Percentiles rank a stretch among this genome's conserved stretches.
phyloP scores from a whole-genome alignment of 2,113 vertebrate species.

The Erythrolamprus reginae region DNA sequence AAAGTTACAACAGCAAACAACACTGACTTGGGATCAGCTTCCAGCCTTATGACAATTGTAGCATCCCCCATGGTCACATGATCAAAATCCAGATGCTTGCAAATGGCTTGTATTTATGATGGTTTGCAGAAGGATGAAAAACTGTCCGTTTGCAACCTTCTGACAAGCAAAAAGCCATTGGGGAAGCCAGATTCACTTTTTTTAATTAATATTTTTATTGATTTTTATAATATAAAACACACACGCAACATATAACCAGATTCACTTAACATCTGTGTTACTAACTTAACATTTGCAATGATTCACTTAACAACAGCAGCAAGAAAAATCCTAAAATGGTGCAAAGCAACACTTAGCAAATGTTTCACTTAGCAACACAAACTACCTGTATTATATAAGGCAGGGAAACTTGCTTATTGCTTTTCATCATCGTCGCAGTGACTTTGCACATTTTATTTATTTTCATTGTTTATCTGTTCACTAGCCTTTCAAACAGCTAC shows the following conservation, averaged over 20 bases:
- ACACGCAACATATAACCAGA: too few relatives aligned
- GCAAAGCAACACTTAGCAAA: not conserved
- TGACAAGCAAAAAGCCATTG: not conserved
- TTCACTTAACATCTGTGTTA: not conserved
- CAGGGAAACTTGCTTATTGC: not conserved
- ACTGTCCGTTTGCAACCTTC: not conserved
- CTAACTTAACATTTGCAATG: not conserved
- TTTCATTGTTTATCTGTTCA: not conserved
- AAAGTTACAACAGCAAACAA: not conserved
- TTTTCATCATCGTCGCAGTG: not conserved
- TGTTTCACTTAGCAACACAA: not conserved
- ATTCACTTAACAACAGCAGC: not conserved
- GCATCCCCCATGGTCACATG: too few relatives aligned
- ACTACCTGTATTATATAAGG: not conserved
- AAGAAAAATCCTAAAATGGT: not conserved
- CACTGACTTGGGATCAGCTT: too few relatives aligned
- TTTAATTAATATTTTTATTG: too few relatives aligned
- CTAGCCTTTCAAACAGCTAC: not conserved
- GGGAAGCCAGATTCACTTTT: not conserved
- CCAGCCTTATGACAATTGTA: too few relatives aligned
- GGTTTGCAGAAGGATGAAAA: too few relatives aligned
- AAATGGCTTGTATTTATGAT: not conserved
- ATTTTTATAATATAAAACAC: too few relatives aligned
- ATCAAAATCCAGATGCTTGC: not conserved
- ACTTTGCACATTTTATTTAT: not conserved